Evolutionary conservation across 2,797 vertebrate species (phyloP), one percentile per base, ranked within the genome.

Genomic region (Leptodactylus fallax): DNA sequence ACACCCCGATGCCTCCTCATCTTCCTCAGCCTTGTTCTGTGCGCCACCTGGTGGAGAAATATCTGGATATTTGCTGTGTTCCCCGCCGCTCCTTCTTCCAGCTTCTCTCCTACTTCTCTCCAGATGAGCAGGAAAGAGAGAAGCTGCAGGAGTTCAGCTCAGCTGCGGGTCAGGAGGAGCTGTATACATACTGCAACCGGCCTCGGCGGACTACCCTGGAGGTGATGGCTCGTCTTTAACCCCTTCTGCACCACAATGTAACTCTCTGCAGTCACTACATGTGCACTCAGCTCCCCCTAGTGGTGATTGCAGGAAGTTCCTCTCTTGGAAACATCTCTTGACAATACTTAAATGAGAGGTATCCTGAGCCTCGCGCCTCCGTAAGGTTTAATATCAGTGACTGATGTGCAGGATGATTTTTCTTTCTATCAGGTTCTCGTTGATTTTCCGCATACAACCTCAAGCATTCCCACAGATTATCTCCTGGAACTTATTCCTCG

Each of bases 21-120:
- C 93, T 99, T 12, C 96, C 95, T 0, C 96, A 95, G 93, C 97
- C 97, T 12, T 98, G 97, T 93, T 94, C 95, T 0, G 1, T 99
- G 90, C 85, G 13, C 53, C 91, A 95, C 89, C 95, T 99, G 85
- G 94, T 97, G 90, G 94, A 96, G 74, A 91, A 83, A 55, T 96
- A 95, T 93, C 93, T 99, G 93, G 97, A 99, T 91, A 92, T 99
- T 0, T 87, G 94, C 2, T 93, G 96, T 0, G 96, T 99, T 81
- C 98, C 98, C 0, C 97, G 97, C 0, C 97, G 98, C 77, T 99
- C 98, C 69, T 99, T 99, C 93, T 99, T 99, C 0, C 95, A 99
- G 91, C 94, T 97, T 8, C 92, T 98, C 69, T 92, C 94, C 7
- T 93, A 92, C 27, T 95, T 98, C 4, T 95, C 98, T 11, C 93